phyloP scores from a whole-genome alignment of 1,140 invertebrate genomes.

The Lordiphosa stackelbergi region DNA sequence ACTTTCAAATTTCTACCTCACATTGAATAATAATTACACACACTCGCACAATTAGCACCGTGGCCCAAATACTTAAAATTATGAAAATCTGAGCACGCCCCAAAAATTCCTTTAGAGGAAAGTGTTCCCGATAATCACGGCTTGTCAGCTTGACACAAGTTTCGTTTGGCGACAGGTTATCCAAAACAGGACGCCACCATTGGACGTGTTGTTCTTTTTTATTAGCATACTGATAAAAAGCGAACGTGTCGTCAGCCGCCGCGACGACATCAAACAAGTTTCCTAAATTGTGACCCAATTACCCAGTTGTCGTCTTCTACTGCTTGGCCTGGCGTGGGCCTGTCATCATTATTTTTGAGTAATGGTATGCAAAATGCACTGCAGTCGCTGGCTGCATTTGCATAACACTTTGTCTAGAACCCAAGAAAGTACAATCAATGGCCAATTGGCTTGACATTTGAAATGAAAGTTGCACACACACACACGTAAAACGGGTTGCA shows the following conservation, averaged over 20 bases:
- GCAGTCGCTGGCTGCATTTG: slow-evolving; percentile 18
- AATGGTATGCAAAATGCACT: slow-evolving; percentile 11
- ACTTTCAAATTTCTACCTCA: slow-evolving; percentile 62
- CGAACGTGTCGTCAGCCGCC: slow-evolving; percentile 30
- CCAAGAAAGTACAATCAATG: slow-evolving; percentile 38
- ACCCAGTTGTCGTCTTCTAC: slow-evolving; percentile 52
- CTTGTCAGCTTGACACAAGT: slow-evolving; percentile 35
- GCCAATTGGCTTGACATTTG: slow-evolving; percentile 56
- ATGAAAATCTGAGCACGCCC: slow-evolving; percentile 24
- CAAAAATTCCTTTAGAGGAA: slow-evolving; percentile 24
- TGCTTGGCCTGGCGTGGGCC: slow-evolving; percentile 9
- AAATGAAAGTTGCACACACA: slow-evolving; percentile 55
- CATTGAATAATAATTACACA: slow-evolving; percentile 71
- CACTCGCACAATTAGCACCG: slow-evolving; percentile 54
- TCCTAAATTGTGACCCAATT: slow-evolving; percentile 73
- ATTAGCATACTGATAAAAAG: slow-evolving; percentile 63
- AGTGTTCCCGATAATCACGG: slow-evolving; percentile 18
- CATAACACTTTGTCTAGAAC: slow-evolving; percentile 38
- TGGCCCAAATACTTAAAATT: slow-evolving; percentile 60
- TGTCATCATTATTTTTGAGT: neutral
- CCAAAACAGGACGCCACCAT: slow-evolving; percentile 29
- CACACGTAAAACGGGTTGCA: slow-evolving; percentile 8
- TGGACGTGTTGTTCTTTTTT: slow-evolving; percentile 35
- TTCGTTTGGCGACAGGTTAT: slow-evolving; percentile 45
- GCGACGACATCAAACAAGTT: slow-evolving; percentile 53